phyloP scores from a whole-genome alignment of 2,888 invertebrate species.

The Lepidochrysops patricia region DNA sequence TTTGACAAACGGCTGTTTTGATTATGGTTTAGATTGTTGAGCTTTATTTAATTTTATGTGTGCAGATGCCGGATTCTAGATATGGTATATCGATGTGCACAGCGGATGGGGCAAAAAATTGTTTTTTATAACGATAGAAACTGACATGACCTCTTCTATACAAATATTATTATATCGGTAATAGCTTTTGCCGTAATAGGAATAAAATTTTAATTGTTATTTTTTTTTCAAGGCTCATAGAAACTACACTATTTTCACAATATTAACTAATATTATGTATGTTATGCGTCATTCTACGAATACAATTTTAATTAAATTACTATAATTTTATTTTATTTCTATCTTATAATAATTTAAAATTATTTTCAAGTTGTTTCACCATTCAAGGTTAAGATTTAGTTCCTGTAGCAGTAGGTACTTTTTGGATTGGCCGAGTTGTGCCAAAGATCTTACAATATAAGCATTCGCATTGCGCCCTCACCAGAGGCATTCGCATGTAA shows the following conservation, averaged over 20 bases:
- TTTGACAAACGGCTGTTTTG: no score
- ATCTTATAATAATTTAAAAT: not conserved
- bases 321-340: not conserved
- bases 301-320: not conserved
- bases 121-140: slow-evolving; percentile 52
- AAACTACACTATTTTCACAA: no score
- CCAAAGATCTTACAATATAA: no score
- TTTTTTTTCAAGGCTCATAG: not conserved
- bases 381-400: not conserved
- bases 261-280: not conserved
- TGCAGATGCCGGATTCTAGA: not conserved
- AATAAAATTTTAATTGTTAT: not conserved
- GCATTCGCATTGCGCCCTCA: no score
- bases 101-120: slow-evolving; percentile 52
- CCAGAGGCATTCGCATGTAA: no score
- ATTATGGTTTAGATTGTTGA: no score
- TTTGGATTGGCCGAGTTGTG: no score
- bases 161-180: slow-evolving; percentile 54
- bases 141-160: slow-evolving; percentile 47
- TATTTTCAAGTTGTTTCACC: not conserved
- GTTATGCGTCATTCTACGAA: not conserved
- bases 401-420: no score
- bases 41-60: no score
- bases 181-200: not conserved
- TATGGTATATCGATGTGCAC: not conserved